These are phyloP conservation scores for Mus musculus DNA, from an alignment of 2,113 vertebrate genomes.

Conservation along the genomic window DNA sequence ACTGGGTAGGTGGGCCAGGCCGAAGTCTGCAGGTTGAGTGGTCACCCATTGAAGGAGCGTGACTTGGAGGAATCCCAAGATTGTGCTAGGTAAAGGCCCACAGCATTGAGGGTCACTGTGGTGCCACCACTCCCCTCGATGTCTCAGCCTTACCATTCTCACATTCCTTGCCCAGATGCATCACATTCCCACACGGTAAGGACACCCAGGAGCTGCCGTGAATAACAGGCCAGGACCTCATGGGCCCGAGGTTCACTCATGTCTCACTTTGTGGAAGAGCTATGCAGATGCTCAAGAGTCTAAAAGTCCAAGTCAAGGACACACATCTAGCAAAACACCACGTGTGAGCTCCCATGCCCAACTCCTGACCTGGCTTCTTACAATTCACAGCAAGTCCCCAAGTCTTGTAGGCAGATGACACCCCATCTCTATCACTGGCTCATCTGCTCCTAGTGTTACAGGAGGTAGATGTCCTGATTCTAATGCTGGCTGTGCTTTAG, in stretches of 20 bases:
- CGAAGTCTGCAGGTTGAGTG: rapidly evolving
- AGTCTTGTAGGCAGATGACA: neutral
- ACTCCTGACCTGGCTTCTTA: neutral
- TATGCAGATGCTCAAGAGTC: neutral
- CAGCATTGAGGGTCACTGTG: rapidly evolving
- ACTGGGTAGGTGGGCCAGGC: rapidly evolving
- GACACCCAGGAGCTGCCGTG: neutral
- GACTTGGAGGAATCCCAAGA: neutral
- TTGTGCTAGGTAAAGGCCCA: neutral
- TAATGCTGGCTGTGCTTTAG: neutral
- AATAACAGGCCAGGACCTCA: neutral
- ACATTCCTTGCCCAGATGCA: neutral
- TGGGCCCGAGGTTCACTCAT: neutral
- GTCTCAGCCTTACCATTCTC: neutral
- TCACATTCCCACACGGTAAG: neutral
- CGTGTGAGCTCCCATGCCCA: neutral
- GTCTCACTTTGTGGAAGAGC: no score
- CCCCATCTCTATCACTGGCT: neutral
- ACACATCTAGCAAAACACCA: neutral
- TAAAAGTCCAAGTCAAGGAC: neutral
- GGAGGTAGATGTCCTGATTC: neutral
- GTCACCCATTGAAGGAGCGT: neutral
- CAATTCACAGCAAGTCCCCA: neutral
- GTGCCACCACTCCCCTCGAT: no score
- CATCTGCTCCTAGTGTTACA: neutral